Conservation (phyloP, 53 echinoderm and acorn worm genomes). For the Mesocentrotus franciscanus region DNA sequence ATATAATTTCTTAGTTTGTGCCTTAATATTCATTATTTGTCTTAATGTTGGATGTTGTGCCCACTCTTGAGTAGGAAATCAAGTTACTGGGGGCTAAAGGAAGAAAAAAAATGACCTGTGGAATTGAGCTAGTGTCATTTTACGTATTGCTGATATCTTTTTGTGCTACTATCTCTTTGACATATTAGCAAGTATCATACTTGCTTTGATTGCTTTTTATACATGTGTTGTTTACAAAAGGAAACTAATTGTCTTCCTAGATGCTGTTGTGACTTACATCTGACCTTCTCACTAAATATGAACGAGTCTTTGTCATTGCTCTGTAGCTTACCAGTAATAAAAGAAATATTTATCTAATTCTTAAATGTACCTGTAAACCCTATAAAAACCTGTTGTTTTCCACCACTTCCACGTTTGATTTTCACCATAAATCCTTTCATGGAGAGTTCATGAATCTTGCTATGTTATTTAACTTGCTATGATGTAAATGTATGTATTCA, state of each 20-base stretch:
- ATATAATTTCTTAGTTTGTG: constrained; percentile 7
- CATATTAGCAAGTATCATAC: not conserved
- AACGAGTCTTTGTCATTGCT: not conserved
- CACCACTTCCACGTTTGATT: not conserved
- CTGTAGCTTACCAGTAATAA: not conserved
- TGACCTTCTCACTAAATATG: not conserved
- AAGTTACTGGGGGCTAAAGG: not conserved
- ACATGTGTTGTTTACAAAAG: not conserved
- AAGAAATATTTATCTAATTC: not conserved
- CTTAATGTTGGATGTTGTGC: not conserved
- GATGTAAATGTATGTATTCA: constrained; percentile 41
- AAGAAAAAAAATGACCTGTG: not conserved
- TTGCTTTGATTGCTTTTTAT: not conserved
- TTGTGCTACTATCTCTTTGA: not conserved
- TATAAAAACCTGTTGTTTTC: not conserved
- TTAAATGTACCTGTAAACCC: not conserved
- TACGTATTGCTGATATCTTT: not conserved
- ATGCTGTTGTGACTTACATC: not conserved
- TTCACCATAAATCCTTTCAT: constrained; percentile 28
- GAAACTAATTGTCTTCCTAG: not conserved
- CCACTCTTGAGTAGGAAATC: not conserved
- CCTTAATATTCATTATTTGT: not conserved
- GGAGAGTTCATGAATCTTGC: constrained; percentile 20
- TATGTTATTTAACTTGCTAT: constrained; percentile 39
- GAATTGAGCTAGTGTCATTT: not conserved